Base-by-base conservation (phyloP, 2,113 vertebrate genomes). In the Brachionichthys hirsutus region DNA sequence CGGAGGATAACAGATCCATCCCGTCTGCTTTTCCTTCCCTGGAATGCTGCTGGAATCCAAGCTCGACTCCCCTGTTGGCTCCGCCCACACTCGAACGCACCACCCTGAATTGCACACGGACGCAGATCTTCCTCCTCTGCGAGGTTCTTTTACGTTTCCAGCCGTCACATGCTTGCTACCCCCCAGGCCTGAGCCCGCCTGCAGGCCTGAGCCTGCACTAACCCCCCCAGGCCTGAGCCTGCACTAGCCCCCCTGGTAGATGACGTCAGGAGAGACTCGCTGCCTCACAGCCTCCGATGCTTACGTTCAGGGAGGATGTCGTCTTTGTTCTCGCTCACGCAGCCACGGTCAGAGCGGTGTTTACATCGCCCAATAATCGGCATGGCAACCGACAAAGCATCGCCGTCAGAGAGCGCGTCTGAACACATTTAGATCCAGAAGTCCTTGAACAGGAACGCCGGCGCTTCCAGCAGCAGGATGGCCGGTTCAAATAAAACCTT, bases 31-130 rank as follows among this genome's bases (percentile, higher is more conserved):
- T 72, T 73, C 59, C 64, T 44, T 47, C 68, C 63, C 69, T 75
- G 86, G 83, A 87, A 89, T 89, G 86, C 54, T 50, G 70, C 77
- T 73, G 78, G 77, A 86, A 84, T 85, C 56, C 74, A 76, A 81
- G 68, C 73, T 69, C 0, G 22, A 81, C 84, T 84, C 80, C 86
- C 69, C 45, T 47, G 34, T 58, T 76, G 56, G 73, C 73, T 77
- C 67, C 77, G 14, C 76, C 75, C 61, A 67, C 47, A 55, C 66
- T 47, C 42, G 48, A 47, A 68, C 70, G 40, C 59, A 55, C 44
- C 36, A 17, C 34, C 10, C 16, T 18, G 19, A 8, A 18, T 42
- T 48, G 38, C 45, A 57, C 52, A 58, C 34, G 46, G 9, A 47
- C 46, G 43, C 16, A 56, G 9, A 9, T 47, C 51, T 62, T 36